phyloP scores from a whole-genome alignment of 1,140 invertebrate species.

The Panagrolaimus sp. region DNA sequence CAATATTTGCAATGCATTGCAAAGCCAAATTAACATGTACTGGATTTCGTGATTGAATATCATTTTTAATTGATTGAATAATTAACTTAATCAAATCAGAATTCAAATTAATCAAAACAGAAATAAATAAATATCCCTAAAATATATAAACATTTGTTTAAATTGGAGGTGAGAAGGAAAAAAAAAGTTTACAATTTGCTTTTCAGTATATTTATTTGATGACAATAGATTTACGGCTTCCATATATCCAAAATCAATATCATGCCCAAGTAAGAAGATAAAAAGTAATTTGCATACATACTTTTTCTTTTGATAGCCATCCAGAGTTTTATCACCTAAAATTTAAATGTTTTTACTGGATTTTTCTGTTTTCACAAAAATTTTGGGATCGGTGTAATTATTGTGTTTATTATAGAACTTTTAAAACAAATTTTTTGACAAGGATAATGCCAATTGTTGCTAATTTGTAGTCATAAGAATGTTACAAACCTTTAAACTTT shows the following conservation, averaged over 20 bases:
- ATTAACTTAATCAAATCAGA: slow-evolving; percentile 98
- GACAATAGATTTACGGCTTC: slow-evolving; percentile 99
- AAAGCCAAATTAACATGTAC: slow-evolving; percentile 97
- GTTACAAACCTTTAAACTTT: slow-evolving; percentile 88
- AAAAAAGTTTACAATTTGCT: slow-evolving; percentile 86
- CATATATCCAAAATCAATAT: slow-evolving; percentile 99
- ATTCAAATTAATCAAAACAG: slow-evolving; percentile 96
- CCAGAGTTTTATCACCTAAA: slow-evolving; percentile 88
- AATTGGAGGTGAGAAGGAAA: not conserved
- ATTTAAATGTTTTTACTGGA: not conserved
- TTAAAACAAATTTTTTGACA: too few species aligned
- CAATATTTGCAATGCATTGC: slow-evolving; percentile 99
- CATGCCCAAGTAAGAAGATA: slow-evolving; percentile 95
- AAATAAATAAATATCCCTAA: slow-evolving; percentile 96
- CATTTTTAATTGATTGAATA: slow-evolving; percentile 98
- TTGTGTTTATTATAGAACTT: too few species aligned
- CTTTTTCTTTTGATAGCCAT: slow-evolving; percentile 99
- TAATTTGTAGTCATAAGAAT: not conserved
- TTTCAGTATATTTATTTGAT: slow-evolving; percentile 99
- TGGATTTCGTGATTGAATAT: slow-evolving; percentile 91
- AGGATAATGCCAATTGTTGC: too few species aligned
- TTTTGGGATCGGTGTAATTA: too few species aligned
- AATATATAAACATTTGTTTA: slow-evolving; percentile 57
- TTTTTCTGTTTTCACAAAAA: too few species aligned
- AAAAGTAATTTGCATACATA: slow-evolving; percentile 99